These are phyloP conservation scores for Theretra japonica DNA, from an alignment of 2,888 invertebrate genomes.

Conservation along the genomic window DNA sequence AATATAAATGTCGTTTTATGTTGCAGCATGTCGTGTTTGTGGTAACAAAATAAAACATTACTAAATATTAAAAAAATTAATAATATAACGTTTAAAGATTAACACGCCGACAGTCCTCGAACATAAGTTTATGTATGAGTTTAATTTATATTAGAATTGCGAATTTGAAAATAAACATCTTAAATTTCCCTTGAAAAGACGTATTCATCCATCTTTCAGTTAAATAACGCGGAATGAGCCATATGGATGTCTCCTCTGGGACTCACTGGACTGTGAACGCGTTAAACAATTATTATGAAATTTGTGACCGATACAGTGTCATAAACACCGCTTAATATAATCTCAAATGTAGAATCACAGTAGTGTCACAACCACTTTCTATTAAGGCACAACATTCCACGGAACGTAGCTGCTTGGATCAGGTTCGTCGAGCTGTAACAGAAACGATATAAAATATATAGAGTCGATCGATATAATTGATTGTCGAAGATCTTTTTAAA, in stretches of 20 bases:
- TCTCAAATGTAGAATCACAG: slow-evolving; percentile 9
- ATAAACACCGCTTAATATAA: background rate
- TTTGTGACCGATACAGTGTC: background rate
- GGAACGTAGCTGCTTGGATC: slow-evolving; percentile 84
- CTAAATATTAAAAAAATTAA: background rate
- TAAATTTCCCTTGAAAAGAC: too few relatives aligned
- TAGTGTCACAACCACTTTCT: slow-evolving; percentile 14
- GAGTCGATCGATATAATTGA: too few relatives aligned
- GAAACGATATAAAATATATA: slow-evolving; percentile 27
- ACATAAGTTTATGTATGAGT: too few relatives aligned
- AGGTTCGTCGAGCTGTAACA: slow-evolving; percentile 84
- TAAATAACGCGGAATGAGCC: too few relatives aligned
- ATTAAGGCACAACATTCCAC: slow-evolving; percentile 87
- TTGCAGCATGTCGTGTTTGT: too few relatives aligned
- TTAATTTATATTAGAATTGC: too few relatives aligned
- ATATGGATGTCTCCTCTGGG: too few relatives aligned
- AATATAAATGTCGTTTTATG: too few relatives aligned
- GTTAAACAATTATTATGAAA: background rate
- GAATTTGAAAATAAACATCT: too few relatives aligned
- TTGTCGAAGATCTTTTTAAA: too few relatives aligned
- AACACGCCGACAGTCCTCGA: too few relatives aligned
- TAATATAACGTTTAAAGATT: background rate
- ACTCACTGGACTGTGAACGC: background rate
- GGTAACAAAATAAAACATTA: slow-evolving; percentile 2
- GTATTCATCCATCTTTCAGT: too few relatives aligned